Percentiles rank a stretch among this genome's conserved stretches.
phyloP scores from a whole-genome alignment of 2,113 vertebrate species.

The Machaerirhynchus nigripectus region DNA sequence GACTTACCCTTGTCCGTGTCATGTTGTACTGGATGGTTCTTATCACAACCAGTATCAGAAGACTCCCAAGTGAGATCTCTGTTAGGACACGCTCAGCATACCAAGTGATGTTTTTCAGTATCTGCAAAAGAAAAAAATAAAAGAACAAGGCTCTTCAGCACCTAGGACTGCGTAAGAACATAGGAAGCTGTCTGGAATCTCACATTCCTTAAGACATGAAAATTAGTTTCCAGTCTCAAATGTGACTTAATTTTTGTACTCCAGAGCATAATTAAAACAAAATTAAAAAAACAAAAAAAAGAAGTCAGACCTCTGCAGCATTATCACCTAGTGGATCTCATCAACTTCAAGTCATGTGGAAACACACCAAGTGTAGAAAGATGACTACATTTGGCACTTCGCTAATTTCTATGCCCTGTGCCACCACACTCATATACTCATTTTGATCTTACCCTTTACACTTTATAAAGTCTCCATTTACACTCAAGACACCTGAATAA shows the following conservation, averaged over 20 bases:
- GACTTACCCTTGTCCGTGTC: conserved; percentile 95
- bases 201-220: not conserved
- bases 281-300: not conserved
- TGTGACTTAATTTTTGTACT: not conserved
- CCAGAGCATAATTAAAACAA: not conserved
- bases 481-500: not conserved
- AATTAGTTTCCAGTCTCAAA: not conserved
- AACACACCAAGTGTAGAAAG: not conserved
- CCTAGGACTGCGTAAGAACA: not conserved
- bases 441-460: not conserved
- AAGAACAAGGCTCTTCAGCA: not conserved
- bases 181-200: not conserved
- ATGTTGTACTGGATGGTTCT: conserved; percentile 99
- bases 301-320: not conserved
- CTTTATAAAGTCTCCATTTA: not conserved
- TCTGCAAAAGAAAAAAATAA: conserved; percentile 65
- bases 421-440: not conserved
- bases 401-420: not conserved
- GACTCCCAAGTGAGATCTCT: conserved; percentile 95
- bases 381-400: not conserved
- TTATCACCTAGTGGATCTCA: not conserved
- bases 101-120: conserved; percentile 94
- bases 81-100: conserved; percentile 94
- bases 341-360: not conserved
- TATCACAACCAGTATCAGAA: conserved; percentile 95